A percentile compares a stretch with the other conserved stretches of the same genome.
These are phyloP conservation scores for Periphyllus acericola DNA, from an alignment of 2,888 invertebrate genomes.

Conservation along the genomic window DNA sequence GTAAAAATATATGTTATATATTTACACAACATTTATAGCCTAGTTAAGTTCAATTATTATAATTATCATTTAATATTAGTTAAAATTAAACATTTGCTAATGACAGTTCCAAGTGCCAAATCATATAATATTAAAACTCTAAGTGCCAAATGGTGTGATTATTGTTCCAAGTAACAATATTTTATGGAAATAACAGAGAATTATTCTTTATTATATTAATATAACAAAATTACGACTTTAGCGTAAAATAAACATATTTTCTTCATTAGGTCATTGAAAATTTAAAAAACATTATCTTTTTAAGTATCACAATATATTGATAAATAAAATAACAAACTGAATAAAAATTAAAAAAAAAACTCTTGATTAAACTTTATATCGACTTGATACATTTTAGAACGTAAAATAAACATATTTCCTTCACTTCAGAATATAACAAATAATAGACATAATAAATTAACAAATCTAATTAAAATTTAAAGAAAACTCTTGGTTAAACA, in stretches of 20 bases:
- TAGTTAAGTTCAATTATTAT: no score
- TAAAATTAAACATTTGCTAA: no score
- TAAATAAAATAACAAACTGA: constrained; percentile 18
- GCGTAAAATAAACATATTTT: constrained; percentile 27
- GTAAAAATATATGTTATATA: no score
- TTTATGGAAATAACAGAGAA: constrained; percentile 29
- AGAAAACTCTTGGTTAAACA: neutral
- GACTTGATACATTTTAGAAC: constrained; percentile 12
- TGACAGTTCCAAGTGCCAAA: no score
- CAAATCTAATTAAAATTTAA: constrained; percentile 8
- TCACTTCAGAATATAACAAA: constrained; percentile 10
- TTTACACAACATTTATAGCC: no score
- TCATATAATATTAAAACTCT: no score
- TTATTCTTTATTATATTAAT: constrained; percentile 1
- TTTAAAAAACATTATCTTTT: constrained; percentile 5
- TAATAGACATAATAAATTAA: neutral
- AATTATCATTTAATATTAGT: no score
- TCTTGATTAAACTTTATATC: neutral
- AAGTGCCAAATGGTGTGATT: constrained; percentile 22
- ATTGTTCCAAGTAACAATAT: constrained; percentile 29
- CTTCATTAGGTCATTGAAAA: neutral
- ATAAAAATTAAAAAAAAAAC: neutral
- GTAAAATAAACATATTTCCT: constrained; percentile 22
- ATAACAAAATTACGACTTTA: constrained; percentile 16
- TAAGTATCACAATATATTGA: constrained; percentile 12